Evolutionary conservation across 2,797 vertebrate genomes (phyloP), one percentile per base, ranked within the genome.

Genomic region (Manis pentadactyla): DNA sequence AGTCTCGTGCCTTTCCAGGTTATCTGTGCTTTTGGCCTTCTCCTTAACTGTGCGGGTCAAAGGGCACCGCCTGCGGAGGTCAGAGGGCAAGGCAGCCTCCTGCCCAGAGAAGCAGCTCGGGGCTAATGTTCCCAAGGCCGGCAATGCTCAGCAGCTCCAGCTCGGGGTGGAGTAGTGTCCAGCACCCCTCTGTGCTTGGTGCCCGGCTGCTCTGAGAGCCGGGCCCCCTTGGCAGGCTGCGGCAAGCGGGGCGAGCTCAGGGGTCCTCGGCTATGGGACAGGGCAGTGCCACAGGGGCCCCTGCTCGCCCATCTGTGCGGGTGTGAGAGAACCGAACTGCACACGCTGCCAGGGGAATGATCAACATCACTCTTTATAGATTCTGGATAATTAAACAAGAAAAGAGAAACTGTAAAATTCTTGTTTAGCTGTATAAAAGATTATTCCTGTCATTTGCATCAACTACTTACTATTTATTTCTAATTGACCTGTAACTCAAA

Each of bases 361-460:
- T 51, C 37, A 31, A 31, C 34, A 63, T 34, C 64, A 46, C 34
- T 94, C 87, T 88, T 85, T n/a, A 61, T 3, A 73, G 42, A 78
- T 53, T 93, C 42, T 71, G 34, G 57, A 61, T 74, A 90, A 82
- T 95, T 92, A 64, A 95, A 86, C 19, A 49, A 74, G 63, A 68
- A 63, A 49, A 91, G 66, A 75, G 37, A 90, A 79, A 51, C 57
- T 34, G 37, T 29, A 81, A 94, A 84, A 87, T 63, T 64, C 39
- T 69, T n/a, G 49, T 51, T 64, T 91, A 82, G 61, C 39, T 95
- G 11, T 31, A 64, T 81, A 73, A 87, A 93, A 81, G 81, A 83
- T 93, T 89, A 87, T 64, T 94, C 93, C 69, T 87, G n/a, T 90
- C 74, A 96, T 91, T 88, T 87, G 55, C 1, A n/a, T 55, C 49